A percentile compares a stretch with the other conserved stretches of the same genome.
Evolutionary conservation across 2,113 vertebrate genomes (phyloP).

Genomic region (Emydura subglobosa): DNA sequence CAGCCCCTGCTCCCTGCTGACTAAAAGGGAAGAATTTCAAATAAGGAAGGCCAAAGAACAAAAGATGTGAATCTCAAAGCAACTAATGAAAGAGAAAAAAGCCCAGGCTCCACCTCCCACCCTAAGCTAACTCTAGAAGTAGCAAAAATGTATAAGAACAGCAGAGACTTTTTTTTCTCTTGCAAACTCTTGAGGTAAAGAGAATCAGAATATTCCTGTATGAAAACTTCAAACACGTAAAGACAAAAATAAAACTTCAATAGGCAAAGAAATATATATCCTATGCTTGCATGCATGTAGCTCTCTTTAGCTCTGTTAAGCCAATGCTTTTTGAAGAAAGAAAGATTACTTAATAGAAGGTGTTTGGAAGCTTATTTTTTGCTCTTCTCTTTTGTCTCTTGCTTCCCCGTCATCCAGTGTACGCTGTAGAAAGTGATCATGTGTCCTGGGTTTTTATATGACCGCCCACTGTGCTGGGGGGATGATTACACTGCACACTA

Average conservation of each 20-base stretch:
- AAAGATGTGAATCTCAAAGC: slow-evolving; percentile 75
- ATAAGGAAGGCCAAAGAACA: slow-evolving; percentile 54
- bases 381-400: accelerated
- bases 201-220: background rate
- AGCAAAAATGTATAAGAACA: slow-evolving; percentile 20
- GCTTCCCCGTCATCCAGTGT: background rate
- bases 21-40: slow-evolving; percentile 64
- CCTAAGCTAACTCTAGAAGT: slow-evolving; percentile 39
- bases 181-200: slow-evolving; percentile 2
- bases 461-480: background rate
- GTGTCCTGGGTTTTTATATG: background rate
- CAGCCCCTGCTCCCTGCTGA: slow-evolving; percentile 56
- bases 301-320: background rate
- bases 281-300: background rate
- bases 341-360: background rate
- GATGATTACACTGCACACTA: background rate
- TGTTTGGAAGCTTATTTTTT: background rate
- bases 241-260: slow-evolving; percentile 56
- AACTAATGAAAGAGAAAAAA: slow-evolving; percentile 63
- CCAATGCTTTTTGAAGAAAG: background rate
- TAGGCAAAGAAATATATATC: background rate
- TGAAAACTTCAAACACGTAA: slow-evolving; percentile 43
- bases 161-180: background rate
- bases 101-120: slow-evolving; percentile 34
- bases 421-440: background rate